Conservation (phyloP, 2,113 vertebrate genomes). For the Speoplatyrhinus poulsoni region DNA sequence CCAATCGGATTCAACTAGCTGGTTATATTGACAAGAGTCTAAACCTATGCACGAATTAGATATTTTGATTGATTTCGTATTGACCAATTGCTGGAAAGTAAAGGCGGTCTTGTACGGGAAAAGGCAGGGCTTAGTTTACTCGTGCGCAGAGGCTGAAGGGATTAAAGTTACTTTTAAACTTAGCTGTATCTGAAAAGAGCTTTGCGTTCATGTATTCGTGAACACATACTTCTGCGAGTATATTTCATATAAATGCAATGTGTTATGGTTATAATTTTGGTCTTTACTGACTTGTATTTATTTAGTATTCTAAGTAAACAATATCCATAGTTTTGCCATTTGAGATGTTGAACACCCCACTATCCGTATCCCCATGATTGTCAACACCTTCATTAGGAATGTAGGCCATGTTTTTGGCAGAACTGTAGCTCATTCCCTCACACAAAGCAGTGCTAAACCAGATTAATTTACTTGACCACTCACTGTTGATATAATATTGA, state of each 20-base stretch:
- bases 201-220: not conserved
- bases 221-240: not conserved
- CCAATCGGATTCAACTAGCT: constrained; percentile 54
- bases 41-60: constrained; percentile 31
- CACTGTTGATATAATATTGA: too few relatives aligned
- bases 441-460: constrained; percentile 34
- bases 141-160: constrained; percentile 52
- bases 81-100: constrained; percentile 55
- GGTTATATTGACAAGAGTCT: constrained; percentile 56
- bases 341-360: constrained; percentile 50
- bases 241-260: constrained; percentile 14
- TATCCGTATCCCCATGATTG: constrained; percentile 56
- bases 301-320: constrained; percentile 36
- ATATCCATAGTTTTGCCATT: constrained; percentile 60
- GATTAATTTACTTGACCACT: constrained; percentile 17
- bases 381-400: constrained; percentile 71
- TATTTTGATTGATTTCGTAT: constrained; percentile 47
- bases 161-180: constrained; percentile 41
- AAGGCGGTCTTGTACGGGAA: constrained; percentile 79
- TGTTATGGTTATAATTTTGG: constrained; percentile 13
- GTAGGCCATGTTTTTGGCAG: constrained; percentile 67
- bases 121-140: constrained; percentile 61
- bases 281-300: constrained; percentile 11
- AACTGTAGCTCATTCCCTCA: constrained; percentile 60
- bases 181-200: constrained; percentile 38